Evolutionary conservation across 2,797 vertebrate species (phyloP), one percentile per base, ranked within the genome.

Genomic region (Hemitrygon akajei): DNA sequence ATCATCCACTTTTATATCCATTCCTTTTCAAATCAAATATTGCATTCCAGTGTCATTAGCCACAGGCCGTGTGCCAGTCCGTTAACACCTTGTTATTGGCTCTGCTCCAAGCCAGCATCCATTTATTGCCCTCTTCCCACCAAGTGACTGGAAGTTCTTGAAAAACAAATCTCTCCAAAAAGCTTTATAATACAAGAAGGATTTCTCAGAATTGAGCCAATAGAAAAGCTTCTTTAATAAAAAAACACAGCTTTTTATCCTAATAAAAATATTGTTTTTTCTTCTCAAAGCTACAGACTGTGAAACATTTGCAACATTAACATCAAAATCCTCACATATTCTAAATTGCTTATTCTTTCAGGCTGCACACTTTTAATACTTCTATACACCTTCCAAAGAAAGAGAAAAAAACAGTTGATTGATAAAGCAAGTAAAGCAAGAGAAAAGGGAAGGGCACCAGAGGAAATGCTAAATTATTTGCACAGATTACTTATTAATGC

Each of bases 401-500:
- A n/a, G 58, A 25, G 34, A 16, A 7, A 89, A 91, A 14, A 27
- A n/a, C 25, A 37, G 40, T 91, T 40, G 25, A 66, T 40, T 91
- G 34, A 25, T 25, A 40, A 91, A 91, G 20, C 37, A 91, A 73
- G 20, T 69, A 71, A 84, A 91, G 73, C 73, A 18, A n/a, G n/a
- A n/a, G n/a, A n/a, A n/a, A n/a, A n/a, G n/a, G n/a, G n/a, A n/a
- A n/a, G n/a, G n/a, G n/a, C n/a, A n/a, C n/a, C n/a, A n/a, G n/a
- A n/a, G n/a, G n/a, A n/a, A 91, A 91, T 91, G 89, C 63, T 91
- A 69, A 40, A n/a, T 91, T 47, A 91, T 91, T 73, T 91, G 37
- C 69, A 73, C 20, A 91, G 7, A 91, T 73, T 40, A 30, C 71
- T 91, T 47, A 18, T 92, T 75, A 47, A 47, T 73, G 91, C 25